Evolutionary conservation across 1,140 invertebrate species (phyloP), one percentile per base, ranked within the genome.

Genomic region (Papilio dardanus): DNA sequence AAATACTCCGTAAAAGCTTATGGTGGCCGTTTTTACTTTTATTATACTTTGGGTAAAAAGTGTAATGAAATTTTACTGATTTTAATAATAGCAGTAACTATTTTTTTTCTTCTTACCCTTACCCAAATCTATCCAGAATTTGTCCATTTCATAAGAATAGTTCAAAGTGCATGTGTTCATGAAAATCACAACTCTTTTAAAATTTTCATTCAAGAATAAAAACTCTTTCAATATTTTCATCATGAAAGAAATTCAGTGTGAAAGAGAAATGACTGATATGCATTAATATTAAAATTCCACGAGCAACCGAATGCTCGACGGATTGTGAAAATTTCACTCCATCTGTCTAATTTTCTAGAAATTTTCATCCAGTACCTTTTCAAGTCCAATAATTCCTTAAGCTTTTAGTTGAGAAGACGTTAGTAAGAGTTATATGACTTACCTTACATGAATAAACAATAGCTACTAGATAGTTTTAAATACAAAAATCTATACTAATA

Each of bases 271-370:
- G 54, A 62, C 21, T 62, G 54, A 62, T 62, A 28, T 62, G 54
- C 54, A 30, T 62, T 62, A 62, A 62, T 28, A 62, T 62, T 62
- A 62, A 62, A 62, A 62, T 62, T 62, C 54, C 12, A 28, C 24
- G 10, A 28, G 54, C 54, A 62, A 62, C 21, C 54, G 54, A 62
- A 62, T 62, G 54, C 24, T 62, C 54, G 21, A 62, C 54, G 54
- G 21, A 62, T 24, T 62, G 19, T 54, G 54, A 62, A 62, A 62
- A 62, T 62, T 28, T 62, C 54, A 30, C 54, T 62, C 54, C 54
- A 12, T 62, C 54, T 62, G 54, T 62, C 54, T 62, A 62, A 62
- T 62, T 62, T 62, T 62, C 54, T 62, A 62, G 54, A 62, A 62
- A 62, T 62, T 62, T 62, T 62, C 54, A 62, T 62, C 24, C 54